These are phyloP conservation scores for Otocyon megalotis DNA, from an alignment of 2,113 vertebrate species.

Conservation along the genomic window DNA sequence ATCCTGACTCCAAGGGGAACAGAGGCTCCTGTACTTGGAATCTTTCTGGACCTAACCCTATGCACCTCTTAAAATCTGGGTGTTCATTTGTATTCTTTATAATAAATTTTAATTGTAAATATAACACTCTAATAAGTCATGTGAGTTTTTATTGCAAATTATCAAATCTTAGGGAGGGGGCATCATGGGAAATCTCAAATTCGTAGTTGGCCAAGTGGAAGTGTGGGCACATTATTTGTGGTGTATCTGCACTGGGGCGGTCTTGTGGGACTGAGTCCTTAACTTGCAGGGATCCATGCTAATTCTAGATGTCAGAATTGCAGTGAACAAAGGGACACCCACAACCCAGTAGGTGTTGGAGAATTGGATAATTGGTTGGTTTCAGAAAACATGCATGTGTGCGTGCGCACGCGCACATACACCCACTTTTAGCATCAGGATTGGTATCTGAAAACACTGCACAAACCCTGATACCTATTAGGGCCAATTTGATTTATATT, in stretches of 20 bases:
- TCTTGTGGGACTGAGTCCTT: not conserved
- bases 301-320: not conserved
- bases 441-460: not conserved
- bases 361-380: not conserved
- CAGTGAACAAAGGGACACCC: not conserved
- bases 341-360: not conserved
- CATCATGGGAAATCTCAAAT: not conserved
- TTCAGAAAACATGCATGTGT: not conserved
- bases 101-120: not conserved
- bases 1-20: not conserved
- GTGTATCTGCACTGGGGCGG: not conserved
- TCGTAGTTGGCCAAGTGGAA: not conserved
- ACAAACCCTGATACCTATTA: not conserved
- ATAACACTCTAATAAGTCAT: not conserved
- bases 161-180: not conserved
- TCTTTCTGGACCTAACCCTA: not conserved
- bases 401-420: not conserved
- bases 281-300: not conserved
- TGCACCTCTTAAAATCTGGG: not conserved
- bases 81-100: not conserved
- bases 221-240: not conserved
- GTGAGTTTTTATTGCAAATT: not conserved
- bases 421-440: not conserved
- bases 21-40: not conserved
- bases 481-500: not conserved